A percentile compares a stretch with the other conserved stretches of the same genome.
phyloP scores from a whole-genome alignment of 2,113 vertebrate genomes.

The Dascyllus trimaculatus region DNA sequence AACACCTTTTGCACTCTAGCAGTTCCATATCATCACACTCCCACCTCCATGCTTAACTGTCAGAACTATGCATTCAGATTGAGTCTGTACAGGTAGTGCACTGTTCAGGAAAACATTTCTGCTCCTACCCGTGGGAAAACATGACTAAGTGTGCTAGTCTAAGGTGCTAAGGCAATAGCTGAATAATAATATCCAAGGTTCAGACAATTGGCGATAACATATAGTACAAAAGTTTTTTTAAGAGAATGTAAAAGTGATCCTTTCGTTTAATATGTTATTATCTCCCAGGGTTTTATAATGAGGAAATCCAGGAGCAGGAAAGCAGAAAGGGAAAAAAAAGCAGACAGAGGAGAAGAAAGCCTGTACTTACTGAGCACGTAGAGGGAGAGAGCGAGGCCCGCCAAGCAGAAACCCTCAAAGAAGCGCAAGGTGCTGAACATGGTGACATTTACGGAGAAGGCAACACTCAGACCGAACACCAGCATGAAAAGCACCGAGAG shows the following conservation, averaged over 20 bases:
- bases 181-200: no score
- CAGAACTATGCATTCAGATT: no score
- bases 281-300: not conserved
- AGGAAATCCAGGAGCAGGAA: not conserved
- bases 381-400: slow-evolving; percentile 94
- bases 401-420: slow-evolving; percentile 98
- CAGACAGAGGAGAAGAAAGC: slow-evolving; percentile 34
- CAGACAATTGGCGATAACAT: no score
- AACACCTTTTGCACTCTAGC: no score
- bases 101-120: no score
- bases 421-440: slow-evolving; percentile 99
- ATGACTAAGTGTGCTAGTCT: no score
- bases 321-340: slow-evolving; percentile 1
- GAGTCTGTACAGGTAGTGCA: no score
- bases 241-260: not conserved
- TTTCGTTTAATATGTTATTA: not conserved
- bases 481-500: slow-evolving; percentile 93
- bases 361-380: slow-evolving; percentile 93
- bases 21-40: no score
- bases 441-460: slow-evolving; percentile 95
- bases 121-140: no score
- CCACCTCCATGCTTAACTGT: no score
- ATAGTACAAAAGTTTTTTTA: no score
- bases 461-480: slow-evolving; percentile 94
- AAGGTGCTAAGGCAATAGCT: no score